phyloP scores from a whole-genome alignment of 2,797 vertebrate species.

The Manis pentadactyla region DNA sequence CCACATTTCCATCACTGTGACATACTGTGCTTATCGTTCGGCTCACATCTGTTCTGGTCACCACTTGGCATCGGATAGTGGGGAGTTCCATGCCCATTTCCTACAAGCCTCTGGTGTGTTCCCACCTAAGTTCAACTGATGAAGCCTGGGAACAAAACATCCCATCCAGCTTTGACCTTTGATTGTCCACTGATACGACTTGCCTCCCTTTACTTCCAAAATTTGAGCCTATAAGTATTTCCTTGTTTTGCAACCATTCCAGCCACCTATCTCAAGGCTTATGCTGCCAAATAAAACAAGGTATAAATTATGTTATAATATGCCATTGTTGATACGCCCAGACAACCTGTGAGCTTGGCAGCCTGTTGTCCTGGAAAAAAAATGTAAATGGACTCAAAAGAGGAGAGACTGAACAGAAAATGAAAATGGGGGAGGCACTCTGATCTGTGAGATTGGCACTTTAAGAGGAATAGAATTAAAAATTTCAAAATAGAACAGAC shows the following conservation, averaged over 20 bases:
- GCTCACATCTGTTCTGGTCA: conserved; percentile 64
- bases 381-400: neutral
- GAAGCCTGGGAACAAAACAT: conserved; percentile 56
- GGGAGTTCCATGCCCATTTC: conserved; percentile 79
- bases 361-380: neutral
- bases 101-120: conserved; percentile 40
- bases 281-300: conserved; percentile 14
- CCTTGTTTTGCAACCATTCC: conserved; percentile 18
- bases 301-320: neutral
- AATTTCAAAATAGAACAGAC: neutral
- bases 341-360: neutral
- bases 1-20: conserved; percentile 17
- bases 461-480: neutral
- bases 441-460: neutral
- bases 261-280: neutral
- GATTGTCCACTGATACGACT: neutral
- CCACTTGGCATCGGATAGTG: conserved; percentile 71
- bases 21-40: conserved; percentile 45
- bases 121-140: neutral
- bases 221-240: conserved; percentile 41
- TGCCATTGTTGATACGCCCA: neutral
- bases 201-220: conserved; percentile 21
- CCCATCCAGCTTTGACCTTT: conserved; percentile 46
- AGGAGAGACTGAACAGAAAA: neutral
- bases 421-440: neutral